phyloP scores from a whole-genome alignment of 2,888 invertebrate genomes.

The Unio delphinus region DNA sequence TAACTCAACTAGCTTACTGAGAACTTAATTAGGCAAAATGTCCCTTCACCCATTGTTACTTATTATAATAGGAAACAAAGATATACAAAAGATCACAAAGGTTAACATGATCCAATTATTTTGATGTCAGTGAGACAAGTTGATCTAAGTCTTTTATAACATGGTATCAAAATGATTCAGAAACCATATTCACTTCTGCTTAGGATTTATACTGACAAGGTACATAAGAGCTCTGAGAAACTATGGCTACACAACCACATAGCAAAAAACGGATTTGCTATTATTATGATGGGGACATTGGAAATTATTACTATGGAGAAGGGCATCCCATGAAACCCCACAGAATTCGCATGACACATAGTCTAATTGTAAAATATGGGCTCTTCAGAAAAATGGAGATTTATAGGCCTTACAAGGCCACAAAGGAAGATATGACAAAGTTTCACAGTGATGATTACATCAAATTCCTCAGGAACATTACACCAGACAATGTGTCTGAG shows the following conservation, averaged over 20 bases:
- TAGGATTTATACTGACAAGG: too few species aligned
- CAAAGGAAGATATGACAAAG: constrained; percentile 99
- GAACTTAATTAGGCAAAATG: too few species aligned
- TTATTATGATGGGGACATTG: constrained; percentile 99
- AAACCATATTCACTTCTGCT: too few species aligned
- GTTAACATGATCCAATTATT: too few species aligned
- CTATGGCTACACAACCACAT: constrained; percentile 62
- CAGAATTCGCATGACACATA: constrained; percentile 99
- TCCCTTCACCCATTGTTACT: too few species aligned
- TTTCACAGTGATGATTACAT: constrained; percentile 99
- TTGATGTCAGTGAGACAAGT: too few species aligned
- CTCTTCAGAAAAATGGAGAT: constrained; percentile 99
- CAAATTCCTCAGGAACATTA: constrained; percentile 92
- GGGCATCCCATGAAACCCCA: constrained; percentile 99
- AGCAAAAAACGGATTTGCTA: constrained; percentile 95
- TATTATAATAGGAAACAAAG: too few species aligned
- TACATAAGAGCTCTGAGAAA: background rate
- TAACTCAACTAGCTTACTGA: too few species aligned
- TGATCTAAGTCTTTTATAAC: too few species aligned
- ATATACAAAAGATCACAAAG: too few species aligned
- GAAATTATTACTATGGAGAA: constrained; percentile 99
- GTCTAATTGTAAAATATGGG: constrained; percentile 97
- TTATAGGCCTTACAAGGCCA: constrained; percentile 97
- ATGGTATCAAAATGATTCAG: too few species aligned
- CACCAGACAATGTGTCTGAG: constrained; percentile 98